These are phyloP conservation scores for Crypturellus undulatus DNA, from an alignment of 2,113 vertebrate genomes.

Conservation along the genomic window DNA sequence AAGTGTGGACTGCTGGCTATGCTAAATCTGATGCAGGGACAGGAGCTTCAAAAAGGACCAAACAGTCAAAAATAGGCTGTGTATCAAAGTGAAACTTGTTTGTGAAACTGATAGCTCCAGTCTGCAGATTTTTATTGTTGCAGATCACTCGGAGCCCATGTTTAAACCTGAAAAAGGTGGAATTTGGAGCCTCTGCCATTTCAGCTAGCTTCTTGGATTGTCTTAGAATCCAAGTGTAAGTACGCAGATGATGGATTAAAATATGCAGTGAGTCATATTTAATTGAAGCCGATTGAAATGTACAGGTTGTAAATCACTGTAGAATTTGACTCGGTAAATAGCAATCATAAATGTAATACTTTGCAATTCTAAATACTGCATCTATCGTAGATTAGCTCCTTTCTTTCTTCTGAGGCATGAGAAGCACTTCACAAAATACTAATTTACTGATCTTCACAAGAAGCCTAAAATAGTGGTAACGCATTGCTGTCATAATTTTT, in stretches of 20 bases:
- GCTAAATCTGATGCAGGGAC: background rate
- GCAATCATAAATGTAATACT: conserved; percentile 39
- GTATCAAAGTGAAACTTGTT: background rate
- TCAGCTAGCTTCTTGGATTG: conserved; percentile 34
- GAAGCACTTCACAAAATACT: background rate
- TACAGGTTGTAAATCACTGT: conserved; percentile 67
- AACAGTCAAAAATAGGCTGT: background rate
- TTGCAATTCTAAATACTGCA: conserved; percentile 55
- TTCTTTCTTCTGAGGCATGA: background rate
- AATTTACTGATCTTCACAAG: background rate
- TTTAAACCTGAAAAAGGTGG: conserved; percentile 20
- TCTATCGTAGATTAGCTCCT: background rate
- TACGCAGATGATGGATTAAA: conserved; percentile 63
- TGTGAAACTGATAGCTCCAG: background rate
- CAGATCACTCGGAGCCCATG: background rate
- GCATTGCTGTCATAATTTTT: background rate
- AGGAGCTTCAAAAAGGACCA: background rate
- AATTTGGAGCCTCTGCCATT: conserved; percentile 12
- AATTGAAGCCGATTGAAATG: conserved; percentile 48
- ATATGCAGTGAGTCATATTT: conserved; percentile 57
- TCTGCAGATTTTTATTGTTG: background rate
- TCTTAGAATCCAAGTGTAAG: conserved; percentile 37
- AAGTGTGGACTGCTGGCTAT: background rate
- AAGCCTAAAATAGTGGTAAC: background rate
- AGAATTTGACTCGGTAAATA: conserved; percentile 60